Evolutionary conservation across 2,888 invertebrate species (phyloP).

Genomic region (Aplocera efformata): DNA sequence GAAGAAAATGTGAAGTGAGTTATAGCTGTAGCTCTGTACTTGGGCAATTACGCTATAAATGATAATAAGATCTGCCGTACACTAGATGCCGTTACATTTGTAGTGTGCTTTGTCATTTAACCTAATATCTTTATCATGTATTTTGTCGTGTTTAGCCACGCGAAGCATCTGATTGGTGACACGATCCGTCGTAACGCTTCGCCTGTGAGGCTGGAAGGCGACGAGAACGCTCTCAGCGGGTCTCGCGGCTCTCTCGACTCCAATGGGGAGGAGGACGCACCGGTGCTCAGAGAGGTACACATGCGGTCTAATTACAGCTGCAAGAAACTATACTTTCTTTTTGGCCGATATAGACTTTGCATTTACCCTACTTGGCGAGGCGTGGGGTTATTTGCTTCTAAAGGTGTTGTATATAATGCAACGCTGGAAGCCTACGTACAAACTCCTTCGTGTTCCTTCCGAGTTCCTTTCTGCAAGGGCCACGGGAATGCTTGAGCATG

Average conservation of each 20-base stretch:
- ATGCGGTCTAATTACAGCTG: not conserved
- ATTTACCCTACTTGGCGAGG: no score
- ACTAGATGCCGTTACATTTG: no score
- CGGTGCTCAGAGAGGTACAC: conserved; percentile 43
- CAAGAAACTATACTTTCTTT: conserved; percentile 5
- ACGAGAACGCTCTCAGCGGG: conserved; percentile 80
- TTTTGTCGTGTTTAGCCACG: conserved; percentile 81
- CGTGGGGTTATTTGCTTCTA: no score
- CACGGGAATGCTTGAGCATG: no score
- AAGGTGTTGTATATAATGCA: no score
- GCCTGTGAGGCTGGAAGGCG: conserved; percentile 85
- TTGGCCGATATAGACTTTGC: no score
- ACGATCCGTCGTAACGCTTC: conserved; percentile 97
- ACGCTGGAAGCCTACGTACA: no score
- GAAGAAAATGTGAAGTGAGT: conserved; percentile 94
- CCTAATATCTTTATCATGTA: no score
- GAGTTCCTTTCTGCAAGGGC: no score
- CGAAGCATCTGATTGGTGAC: conserved; percentile 96
- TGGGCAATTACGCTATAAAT: not conserved
- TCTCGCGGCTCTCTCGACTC: conserved; percentile 91
- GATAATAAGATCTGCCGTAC: no score
- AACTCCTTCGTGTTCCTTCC: no score
- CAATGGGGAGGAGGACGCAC: conserved; percentile 61
- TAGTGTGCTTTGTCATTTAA: no score
- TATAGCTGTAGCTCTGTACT: not conserved